phyloP scores from a whole-genome alignment of 2,888 invertebrate species.

The Hydrotaea diabolus region DNA sequence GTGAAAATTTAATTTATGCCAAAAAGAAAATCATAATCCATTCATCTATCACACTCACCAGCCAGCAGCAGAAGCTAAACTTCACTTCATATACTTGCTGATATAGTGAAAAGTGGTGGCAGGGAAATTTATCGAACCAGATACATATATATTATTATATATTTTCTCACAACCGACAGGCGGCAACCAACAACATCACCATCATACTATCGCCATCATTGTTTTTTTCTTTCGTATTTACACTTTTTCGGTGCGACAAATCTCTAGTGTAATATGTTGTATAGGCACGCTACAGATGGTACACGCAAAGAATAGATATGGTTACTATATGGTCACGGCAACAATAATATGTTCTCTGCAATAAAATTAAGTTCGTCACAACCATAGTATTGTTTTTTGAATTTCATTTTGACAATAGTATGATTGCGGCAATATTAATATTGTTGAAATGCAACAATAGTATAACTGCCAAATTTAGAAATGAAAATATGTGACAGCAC shows the following conservation, averaged over 20 bases:
- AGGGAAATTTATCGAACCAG: conserved; percentile 47
- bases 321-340: too few relatives aligned
- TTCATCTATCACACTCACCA: conserved; percentile 64
- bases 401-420: too few relatives aligned
- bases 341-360: too few relatives aligned
- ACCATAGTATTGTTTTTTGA: too few relatives aligned
- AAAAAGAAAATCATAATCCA: conserved; percentile 70
- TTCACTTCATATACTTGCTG: conserved; percentile 42
- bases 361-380: too few relatives aligned
- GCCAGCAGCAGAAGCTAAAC: conserved; percentile 35
- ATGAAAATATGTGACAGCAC: too few relatives aligned
- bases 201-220: neutral
- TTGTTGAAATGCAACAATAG: too few relatives aligned
- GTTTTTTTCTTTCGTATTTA: neutral
- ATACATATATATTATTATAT: neutral
- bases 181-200: neutral
- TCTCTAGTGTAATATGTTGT: conserved; percentile 52
- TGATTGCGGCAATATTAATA: too few relatives aligned
- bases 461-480: too few relatives aligned
- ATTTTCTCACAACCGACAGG: neutral
- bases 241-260: conserved; percentile 25
- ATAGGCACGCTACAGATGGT: conserved; percentile 2
- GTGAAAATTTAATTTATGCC: conserved; percentile 69
- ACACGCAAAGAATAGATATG: too few relatives aligned
- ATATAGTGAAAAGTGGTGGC: neutral